Base-by-base conservation (phyloP, 1,140 invertebrate genomes). In the Anadara kagoshimensis region DNA sequence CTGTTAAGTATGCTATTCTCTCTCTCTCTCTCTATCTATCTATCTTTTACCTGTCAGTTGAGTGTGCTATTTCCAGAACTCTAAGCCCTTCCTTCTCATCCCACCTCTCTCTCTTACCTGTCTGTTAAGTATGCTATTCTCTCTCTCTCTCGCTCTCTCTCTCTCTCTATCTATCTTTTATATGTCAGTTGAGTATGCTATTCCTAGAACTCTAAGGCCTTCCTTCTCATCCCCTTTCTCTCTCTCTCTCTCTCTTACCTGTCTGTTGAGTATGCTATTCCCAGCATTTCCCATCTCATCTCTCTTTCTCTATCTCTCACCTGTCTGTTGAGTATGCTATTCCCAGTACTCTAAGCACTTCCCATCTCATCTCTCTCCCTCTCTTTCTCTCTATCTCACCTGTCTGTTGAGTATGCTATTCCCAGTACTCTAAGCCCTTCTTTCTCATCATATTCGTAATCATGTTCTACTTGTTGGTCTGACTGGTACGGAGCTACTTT, bases 401-500 rank as follows among this genome's bases (percentile, higher is more conserved):
- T 18, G 11, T 66, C 63, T 5, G 95, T 93, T 16, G 95, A 93
- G 86, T 96, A 99, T 10, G 96, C 94, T 7, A 99, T 83, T 0
- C 94, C 94, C 91, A 99, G 92, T 0, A 98, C 94, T 41, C 96
- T 91, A 0, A 98, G 90, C 22, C 97, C 96, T 8, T 92, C 91
- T 0, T 94, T 94, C 73, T 96, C 95, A 69, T 85, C 81, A 66
- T 97, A 95, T 69, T 97, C 95, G 63, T 97, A 95, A 73, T 97
- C 95, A 62, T 94, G 92, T 36, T 92, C 90, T 5, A 91, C 83
- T 0, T 93, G 93, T 75, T 94, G 93, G 65, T 94, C 92, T 0
- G 93, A 92, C 66, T 92, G 92, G 80, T 95, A 98, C 0, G 97
- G 97, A 0, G 96, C 95, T 44, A 96, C 92, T 89, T 98, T 96